These are phyloP conservation scores for Acanthurus lineatus DNA, from an alignment of 2,797 vertebrate genomes.

Conservation along the genomic window DNA sequence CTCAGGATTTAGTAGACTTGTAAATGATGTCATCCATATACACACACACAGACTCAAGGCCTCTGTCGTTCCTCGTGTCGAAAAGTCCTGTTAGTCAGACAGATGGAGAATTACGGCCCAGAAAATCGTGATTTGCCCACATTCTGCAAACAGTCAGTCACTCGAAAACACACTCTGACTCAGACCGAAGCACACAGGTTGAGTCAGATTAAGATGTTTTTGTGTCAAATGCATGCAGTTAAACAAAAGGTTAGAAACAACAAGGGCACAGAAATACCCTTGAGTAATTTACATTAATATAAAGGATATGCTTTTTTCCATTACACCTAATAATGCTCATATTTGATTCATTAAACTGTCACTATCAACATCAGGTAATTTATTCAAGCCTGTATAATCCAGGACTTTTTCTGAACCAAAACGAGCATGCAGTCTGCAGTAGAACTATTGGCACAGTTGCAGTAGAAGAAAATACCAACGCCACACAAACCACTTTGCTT, in stretches of 20 bases:
- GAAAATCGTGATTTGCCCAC: slow-evolving; percentile 42
- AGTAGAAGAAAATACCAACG: slow-evolving; percentile 29
- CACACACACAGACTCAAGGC: slow-evolving; percentile 58
- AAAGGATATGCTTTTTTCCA: background rate
- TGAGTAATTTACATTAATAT: background rate
- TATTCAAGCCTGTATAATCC: background rate
- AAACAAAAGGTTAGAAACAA: slow-evolving; percentile 7
- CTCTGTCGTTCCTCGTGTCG: slow-evolving; percentile 43
- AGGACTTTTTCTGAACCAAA: slow-evolving; percentile 16
- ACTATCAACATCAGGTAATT: slow-evolving; percentile 18
- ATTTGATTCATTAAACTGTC: slow-evolving; percentile 29
- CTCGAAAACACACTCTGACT: background rate
- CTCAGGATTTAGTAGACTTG: slow-evolving; percentile 72
- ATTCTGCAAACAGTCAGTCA: slow-evolving; percentile 23
- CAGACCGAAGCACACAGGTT: slow-evolving; percentile 16
- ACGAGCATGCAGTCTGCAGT: slow-evolving; percentile 35
- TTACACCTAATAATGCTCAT: background rate
- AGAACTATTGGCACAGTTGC: slow-evolving; percentile 28
- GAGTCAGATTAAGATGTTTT: slow-evolving; percentile 19
- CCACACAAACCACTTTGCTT: slow-evolving; percentile 13
- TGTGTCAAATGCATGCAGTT: background rate
- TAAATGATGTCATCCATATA: slow-evolving; percentile 68
- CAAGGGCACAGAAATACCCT: background rate
- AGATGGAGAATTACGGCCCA: slow-evolving; percentile 64
- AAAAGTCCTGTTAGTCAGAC: slow-evolving; percentile 60